Base-by-base conservation (phyloP, 2,797 vertebrate species). In the Coluber constrictor region DNA sequence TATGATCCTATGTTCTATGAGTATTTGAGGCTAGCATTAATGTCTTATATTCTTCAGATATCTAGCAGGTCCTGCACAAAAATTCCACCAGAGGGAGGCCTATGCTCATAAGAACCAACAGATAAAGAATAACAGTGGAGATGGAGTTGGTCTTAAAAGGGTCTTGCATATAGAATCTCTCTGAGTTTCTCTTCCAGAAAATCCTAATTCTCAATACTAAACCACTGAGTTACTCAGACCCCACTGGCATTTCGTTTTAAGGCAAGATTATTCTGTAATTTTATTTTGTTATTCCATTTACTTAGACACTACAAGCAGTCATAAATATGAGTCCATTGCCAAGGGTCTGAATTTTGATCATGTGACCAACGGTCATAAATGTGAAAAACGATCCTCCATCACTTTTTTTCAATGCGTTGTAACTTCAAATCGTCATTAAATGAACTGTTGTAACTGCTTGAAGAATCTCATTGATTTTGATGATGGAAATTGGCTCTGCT, bases 41-140 rank as follows among this genome's bases (percentile, higher is more conserved):
- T 0, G 51, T 54, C 51, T 54, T 54, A 1, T 10, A 12, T 47
- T 25, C 10, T 13, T 4, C 29, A 79, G 4, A 7, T 66, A 29
- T 4, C 12, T 60, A 61, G 15, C 25, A 56, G 15, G 57, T 32
- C 5, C 79, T 86, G 9, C 88, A 83, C 12, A 20, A 12, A 86
- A 0, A 0, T n/a, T 89, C 95, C 97, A 93, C 93, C 94, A 97
- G 97, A 93, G 96, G 97, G 97, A 86, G 9, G 86, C 93, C 94
- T 95, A 54, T 66, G 61, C 94, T 92, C 20, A 57, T 18, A 91
- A 91, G 87, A 93, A 51, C 7, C 37, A 66, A 61, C 3, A 29
- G 13, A 25, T 11, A 60, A 54, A 29, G 7, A 29, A 47, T 25
- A 54, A 79, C 9, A 0, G 51, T 63, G 51, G 74, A 12, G 54